Evolutionary conservation across 2,888 invertebrate species (phyloP).

Genomic region (Melanophora roralis): DNA sequence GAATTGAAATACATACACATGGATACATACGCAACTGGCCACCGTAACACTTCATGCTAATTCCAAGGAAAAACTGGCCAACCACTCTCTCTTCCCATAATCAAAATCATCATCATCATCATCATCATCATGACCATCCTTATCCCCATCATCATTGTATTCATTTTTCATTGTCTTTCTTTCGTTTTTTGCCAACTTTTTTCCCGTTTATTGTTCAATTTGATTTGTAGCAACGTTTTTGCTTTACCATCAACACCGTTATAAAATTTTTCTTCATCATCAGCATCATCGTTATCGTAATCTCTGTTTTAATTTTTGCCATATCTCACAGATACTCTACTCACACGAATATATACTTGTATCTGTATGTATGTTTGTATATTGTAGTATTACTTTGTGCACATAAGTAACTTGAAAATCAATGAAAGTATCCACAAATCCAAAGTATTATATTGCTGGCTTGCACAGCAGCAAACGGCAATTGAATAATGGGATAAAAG

Average conservation of each 20-base stretch:
- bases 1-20: background rate
- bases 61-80: slow-evolving; percentile 22
- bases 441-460: slow-evolving; percentile 11
- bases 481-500: slow-evolving; percentile 2
- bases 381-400: slow-evolving; percentile 56
- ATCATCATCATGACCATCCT: slow-evolving; percentile 23
- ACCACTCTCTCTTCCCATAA: slow-evolving; percentile 56
- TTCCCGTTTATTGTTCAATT: slow-evolving; percentile 26
- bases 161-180: slow-evolving; percentile 36
- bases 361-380: too few species aligned
- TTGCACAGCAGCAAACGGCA: background rate
- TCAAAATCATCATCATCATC: slow-evolving; percentile 23
- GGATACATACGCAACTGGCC: background rate
- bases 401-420: slow-evolving; percentile 53
- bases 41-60: slow-evolving; percentile 23
- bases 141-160: slow-evolving; percentile 3
- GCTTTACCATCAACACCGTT: slow-evolving; percentile 56
- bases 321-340: slow-evolving; percentile 15
- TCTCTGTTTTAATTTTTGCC: slow-evolving; percentile 27
- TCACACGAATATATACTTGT: background rate
- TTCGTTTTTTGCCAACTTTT: background rate
- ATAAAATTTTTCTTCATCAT: slow-evolving; percentile 39
- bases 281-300: slow-evolving; percentile 1
- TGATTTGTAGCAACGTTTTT: slow-evolving; percentile 23
- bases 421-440: slow-evolving; percentile 61